phyloP scores from a whole-genome alignment of 2,888 invertebrate genomes.

The Sialis lutaria region DNA sequence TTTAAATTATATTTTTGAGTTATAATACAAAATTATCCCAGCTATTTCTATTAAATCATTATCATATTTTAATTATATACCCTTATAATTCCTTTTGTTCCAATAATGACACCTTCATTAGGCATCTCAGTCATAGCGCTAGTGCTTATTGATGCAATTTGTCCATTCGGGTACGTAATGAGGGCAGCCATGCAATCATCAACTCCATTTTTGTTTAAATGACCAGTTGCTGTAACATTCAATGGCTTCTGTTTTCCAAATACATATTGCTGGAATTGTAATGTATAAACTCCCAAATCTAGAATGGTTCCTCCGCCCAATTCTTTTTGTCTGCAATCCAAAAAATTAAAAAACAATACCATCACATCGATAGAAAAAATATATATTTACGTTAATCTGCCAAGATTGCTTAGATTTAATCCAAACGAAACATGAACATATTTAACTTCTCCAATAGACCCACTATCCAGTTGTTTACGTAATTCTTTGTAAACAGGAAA shows the following conservation, averaged over 20 bases:
- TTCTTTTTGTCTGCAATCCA: conserved; percentile 37
- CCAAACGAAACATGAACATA: conserved; percentile 57
- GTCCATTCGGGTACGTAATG: conserved; percentile 42
- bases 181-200: conserved; percentile 51
- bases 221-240: conserved; percentile 48
- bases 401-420: conserved; percentile 32
- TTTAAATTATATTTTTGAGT: too few species aligned
- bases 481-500: conserved; percentile 60
- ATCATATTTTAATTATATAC: conserved; percentile 25
- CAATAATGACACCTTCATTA: conserved; percentile 45
- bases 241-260: conserved; percentile 49
- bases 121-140: conserved; percentile 37
- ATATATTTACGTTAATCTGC: conserved; percentile 42
- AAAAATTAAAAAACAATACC: neutral
- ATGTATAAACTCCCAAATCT: conserved; percentile 59
- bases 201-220: conserved; percentile 50
- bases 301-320: conserved; percentile 60
- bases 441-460: conserved; percentile 51
- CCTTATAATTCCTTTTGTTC: conserved; percentile 48
- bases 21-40: too few species aligned
- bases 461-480: conserved; percentile 42
- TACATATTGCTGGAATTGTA: conserved; percentile 54
- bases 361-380: too few species aligned
- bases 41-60: too few species aligned
- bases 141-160: conserved; percentile 43